Evolutionary conservation across 1,140 invertebrate species (phyloP), one percentile per base, ranked within the genome.

Genomic region (Cardiocondyla obscurior): DNA sequence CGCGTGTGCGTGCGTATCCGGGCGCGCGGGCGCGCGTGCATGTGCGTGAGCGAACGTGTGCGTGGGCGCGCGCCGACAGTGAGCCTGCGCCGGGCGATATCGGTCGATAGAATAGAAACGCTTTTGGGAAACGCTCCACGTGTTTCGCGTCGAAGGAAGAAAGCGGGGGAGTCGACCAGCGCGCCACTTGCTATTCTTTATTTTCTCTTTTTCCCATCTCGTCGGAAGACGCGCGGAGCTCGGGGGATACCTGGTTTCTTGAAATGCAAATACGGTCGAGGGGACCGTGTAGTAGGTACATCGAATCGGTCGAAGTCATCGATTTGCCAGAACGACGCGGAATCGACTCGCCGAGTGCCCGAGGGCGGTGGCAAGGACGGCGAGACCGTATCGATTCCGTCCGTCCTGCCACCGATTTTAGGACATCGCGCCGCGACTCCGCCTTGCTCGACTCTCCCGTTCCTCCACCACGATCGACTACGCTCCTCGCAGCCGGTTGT

Each of bases 31-130:
- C 36, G 8, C 16, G 3, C 16, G 30, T 6, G 12, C 1, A 6
- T 14, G 22, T 16, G 6, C 12, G n/a, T 58, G 33, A 10, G 64
- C 14, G 22, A 8, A 28, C 12, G 57, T 69, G 30, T 28, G 16
- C 25, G 84, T 44, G 84, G 42, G 53, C 30, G 70, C 55, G n/a
- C 53, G 57, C 22, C 39, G 69, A 25, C 22, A 81, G 10, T 53
- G 87, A 83, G 84, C 33, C 77, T 89, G 87, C 87, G 87, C 87
- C 76, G 74, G 33, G 44, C 57, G 42, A 85, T 72, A 86, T 83
- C 86, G 87, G 86, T 89, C 87, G 87, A 89, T 89, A 89, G 53
- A 81, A 89, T 89, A 89, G 53, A 81, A 36, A 77, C 39, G 87
- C 73, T 88, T 89, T 86, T 82, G 87, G 87, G 84, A 86, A 89